phyloP scores from a whole-genome alignment of 2,888 invertebrate genomes.

The Dicyrtoma fusca region DNA sequence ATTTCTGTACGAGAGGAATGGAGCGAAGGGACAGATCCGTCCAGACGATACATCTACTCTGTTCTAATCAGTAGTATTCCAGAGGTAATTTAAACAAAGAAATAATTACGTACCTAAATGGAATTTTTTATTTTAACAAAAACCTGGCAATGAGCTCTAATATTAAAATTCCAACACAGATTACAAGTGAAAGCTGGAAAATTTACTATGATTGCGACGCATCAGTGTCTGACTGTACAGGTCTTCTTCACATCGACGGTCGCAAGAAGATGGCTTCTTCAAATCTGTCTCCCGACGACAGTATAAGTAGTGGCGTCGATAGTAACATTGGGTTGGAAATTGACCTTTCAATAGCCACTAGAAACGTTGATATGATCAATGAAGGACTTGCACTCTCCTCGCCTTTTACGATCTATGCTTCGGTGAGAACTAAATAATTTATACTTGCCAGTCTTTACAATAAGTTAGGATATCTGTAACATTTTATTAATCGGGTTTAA shows the following conservation, averaged over 20 bases:
- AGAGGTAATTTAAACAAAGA: not conserved
- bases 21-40: not conserved
- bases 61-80: not conserved
- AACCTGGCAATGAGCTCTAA: not conserved
- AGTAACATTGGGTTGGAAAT: not conserved
- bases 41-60: constrained; percentile 15
- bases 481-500: not conserved
- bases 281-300: not conserved
- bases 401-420: constrained; percentile 24
- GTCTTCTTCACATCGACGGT: constrained; percentile 9
- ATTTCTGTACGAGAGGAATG: constrained; percentile 8
- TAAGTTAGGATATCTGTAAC: no score
- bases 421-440: constrained; percentile 24
- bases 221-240: not conserved
- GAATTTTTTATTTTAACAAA: not conserved
- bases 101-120: not conserved
- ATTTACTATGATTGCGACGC: constrained; percentile 22
- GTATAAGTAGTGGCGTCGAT: not conserved
- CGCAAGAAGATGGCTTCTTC: not conserved
- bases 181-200: constrained; percentile 9
- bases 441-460: no score
- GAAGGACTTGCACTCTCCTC: not conserved
- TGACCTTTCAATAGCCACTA: not conserved
- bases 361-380: not conserved
- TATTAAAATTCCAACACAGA: not conserved